A percentile compares a stretch with the other conserved stretches of the same genome.
Evolutionary conservation across 1,140 invertebrate genomes (phyloP).

Genomic region (Drepana arcuata): DNA sequence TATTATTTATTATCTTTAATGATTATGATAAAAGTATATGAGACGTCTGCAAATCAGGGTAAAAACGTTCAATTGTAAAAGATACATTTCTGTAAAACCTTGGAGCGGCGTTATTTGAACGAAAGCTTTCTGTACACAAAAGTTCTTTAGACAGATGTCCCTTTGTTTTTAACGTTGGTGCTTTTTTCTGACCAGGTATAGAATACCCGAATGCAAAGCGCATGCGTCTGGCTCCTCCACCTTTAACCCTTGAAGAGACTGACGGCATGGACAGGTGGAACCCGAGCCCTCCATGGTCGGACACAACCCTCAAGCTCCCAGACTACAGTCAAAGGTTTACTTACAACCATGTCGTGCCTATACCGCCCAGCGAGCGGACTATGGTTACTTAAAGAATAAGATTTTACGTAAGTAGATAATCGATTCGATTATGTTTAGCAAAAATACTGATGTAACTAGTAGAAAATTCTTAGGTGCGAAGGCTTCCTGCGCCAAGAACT

Average conservation of each 20-base stretch:
- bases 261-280: slow-evolving; percentile 86
- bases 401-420: not conserved
- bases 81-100: too few relatives aligned
- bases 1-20: too few relatives aligned
- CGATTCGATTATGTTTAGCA: not conserved
- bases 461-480: too few relatives aligned
- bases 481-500: too few relatives aligned
- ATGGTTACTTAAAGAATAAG: slow-evolving; percentile 49
- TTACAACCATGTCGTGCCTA: slow-evolving; percentile 82
- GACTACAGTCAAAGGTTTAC: slow-evolving; percentile 84
- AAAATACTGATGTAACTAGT: too few relatives aligned
- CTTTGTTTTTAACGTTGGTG: too few relatives aligned
- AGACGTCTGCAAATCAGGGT: too few relatives aligned
- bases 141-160: too few relatives aligned
- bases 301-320: slow-evolving; percentile 81
- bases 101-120: too few relatives aligned
- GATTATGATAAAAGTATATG: too few relatives aligned
- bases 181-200: slow-evolving; percentile 24
- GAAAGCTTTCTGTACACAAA: too few relatives aligned
- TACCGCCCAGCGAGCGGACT: slow-evolving; percentile 76
- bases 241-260: slow-evolving; percentile 68
- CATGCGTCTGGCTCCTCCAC: slow-evolving; percentile 38
- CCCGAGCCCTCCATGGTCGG: slow-evolving; percentile 86
- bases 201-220: slow-evolving; percentile 57
- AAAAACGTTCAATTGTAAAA: too few relatives aligned